Evolutionary conservation across 2,113 vertebrate species (phyloP).

Genomic region (Petrocephalus microphthalmus): DNA sequence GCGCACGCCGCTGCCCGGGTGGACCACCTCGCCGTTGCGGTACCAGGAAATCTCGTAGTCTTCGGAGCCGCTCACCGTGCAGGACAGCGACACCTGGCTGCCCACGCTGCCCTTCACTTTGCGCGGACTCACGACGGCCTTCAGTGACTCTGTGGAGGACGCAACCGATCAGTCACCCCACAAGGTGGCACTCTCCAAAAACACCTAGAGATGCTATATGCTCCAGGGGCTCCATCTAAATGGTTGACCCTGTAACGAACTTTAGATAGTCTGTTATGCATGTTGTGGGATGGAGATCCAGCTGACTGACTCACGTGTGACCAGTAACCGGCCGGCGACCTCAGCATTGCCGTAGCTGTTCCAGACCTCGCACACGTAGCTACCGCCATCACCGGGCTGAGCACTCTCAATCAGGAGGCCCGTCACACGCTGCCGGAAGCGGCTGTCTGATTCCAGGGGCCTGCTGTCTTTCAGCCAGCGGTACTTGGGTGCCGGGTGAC

Average conservation of each 20-base stretch:
- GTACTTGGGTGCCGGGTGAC: constrained; percentile 88
- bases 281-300: not conserved
- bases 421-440: constrained; percentile 79
- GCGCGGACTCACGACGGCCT: constrained; percentile 84
- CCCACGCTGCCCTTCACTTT: constrained; percentile 96
- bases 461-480: constrained; percentile 96
- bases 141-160: constrained; percentile 73
- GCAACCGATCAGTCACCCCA: not conserved
- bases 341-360: constrained; percentile 94
- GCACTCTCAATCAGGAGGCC: constrained; percentile 85
- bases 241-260: not conserved
- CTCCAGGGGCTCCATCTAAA: not conserved
- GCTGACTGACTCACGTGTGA: constrained; percentile 81
- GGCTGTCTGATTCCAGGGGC: constrained; percentile 85
- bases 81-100: constrained; percentile 93
- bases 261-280: not conserved
- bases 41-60: constrained; percentile 96
- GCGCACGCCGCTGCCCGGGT: constrained; percentile 80
- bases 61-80: constrained; percentile 85
- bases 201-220: not conserved
- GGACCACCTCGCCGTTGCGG: constrained; percentile 87
- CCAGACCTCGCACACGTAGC: constrained; percentile 94
- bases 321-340: constrained; percentile 78
- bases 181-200: not conserved
- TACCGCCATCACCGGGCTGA: constrained; percentile 81